Conservation (phyloP, 2,888 invertebrate genomes). For the Parasteatoda lunata region DNA sequence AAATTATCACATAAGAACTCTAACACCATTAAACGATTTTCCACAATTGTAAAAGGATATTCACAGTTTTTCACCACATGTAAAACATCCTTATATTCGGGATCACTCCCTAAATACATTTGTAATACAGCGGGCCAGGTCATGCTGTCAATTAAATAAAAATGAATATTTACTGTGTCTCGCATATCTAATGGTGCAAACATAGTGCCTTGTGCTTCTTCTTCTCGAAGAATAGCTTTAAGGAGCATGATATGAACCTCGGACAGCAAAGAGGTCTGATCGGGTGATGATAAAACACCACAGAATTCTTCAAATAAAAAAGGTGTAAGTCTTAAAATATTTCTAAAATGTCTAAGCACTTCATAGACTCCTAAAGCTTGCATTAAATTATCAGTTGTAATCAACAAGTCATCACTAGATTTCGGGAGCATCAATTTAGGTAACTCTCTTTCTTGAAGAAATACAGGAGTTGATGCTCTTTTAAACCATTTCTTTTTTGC, state of each 20-base stretch:
- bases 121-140: slow-evolving; percentile 96
- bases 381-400: slow-evolving; percentile 85
- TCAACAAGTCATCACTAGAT: slow-evolving; percentile 91
- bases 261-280: slow-evolving; percentile 91
- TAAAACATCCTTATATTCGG: slow-evolving; percentile 73
- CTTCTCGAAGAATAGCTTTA: slow-evolving; percentile 91
- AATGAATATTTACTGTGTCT: slow-evolving; percentile 94
- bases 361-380: slow-evolving; percentile 93
- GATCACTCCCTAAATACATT: slow-evolving; percentile 92
- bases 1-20: slow-evolving; percentile 96
- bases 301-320: slow-evolving; percentile 97
- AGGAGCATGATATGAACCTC: slow-evolving; percentile 96
- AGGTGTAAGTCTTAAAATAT: slow-evolving; percentile 90
- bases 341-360: slow-evolving; percentile 91
- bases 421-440: slow-evolving; percentile 85
- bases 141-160: slow-evolving; percentile 94
- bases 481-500: slow-evolving; percentile 71
- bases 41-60: slow-evolving; percentile 89
- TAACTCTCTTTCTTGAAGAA: slow-evolving; percentile 79
- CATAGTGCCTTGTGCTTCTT: slow-evolving; percentile 94
- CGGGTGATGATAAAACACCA: slow-evolving; percentile 91
- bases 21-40: slow-evolving; percentile 86
- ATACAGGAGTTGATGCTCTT: slow-evolving; percentile 73
- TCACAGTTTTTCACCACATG: slow-evolving; percentile 76
- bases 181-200: slow-evolving; percentile 98